Evolutionary conservation across 2,888 invertebrate species (phyloP), one percentile per base, ranked within the genome.

Genomic region (Zaprionus bogoriensis): DNA sequence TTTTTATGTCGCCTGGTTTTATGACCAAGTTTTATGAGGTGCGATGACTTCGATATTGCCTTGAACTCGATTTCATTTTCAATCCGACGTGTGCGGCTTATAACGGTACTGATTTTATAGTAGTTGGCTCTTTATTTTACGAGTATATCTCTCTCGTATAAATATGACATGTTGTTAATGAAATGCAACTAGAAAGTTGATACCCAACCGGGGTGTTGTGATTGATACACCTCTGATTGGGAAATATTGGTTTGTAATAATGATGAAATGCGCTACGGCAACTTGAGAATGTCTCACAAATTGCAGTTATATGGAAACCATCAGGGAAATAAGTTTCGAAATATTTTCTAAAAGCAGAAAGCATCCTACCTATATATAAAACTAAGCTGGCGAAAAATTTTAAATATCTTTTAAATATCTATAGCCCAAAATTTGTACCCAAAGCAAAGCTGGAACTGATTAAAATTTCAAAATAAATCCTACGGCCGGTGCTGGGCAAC

Each of bases 1-100:
- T 79, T 67, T 74, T 66, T 54, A 60, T 83, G 77, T 79, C 45
- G 67, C 52, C 68, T 51, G 27, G 53, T 73, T 84, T 82, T 81
- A 84, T 63, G 74, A 65, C 66, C 74, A 58, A 30, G 32, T 82
- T 81, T 82, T 82, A 82, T 82, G 59, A 82, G 87, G 82, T 82
- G 82, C 82, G 82, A 82, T 87, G 82, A 81, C 82, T 84, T 85
- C 48, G 83, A 78, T 78, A 87, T 82, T 85, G 85, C 82, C 87
- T 87, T 78, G 87, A 82, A 74, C 82, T 78, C 71, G 67, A 74
- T 81, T 71, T 74, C 36, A 52, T 48, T 14, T 66, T 41, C 22
- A 45, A 19, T 57, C 41, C 10, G 20, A 45, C 47, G 55, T 67
- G 59, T 63, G 57, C 25, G 52, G 55, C 60, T 79, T 65, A 67